Conservation (phyloP, 2,797 vertebrate species). For the Fistularia commersonii region DNA sequence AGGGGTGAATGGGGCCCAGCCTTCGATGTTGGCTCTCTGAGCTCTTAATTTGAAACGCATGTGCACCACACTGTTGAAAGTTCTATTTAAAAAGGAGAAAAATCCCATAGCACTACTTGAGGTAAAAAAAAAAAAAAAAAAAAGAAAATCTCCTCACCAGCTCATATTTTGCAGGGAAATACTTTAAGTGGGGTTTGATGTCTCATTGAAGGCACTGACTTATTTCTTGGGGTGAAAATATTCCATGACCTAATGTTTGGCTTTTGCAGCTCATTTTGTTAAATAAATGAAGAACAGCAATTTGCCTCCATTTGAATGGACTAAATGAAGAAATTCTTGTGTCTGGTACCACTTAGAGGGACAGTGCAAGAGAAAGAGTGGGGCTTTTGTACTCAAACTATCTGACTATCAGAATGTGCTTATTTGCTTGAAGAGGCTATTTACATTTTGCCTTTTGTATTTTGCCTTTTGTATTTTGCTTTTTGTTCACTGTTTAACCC, state of each 20-base stretch:
- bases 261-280: conserved; percentile 75
- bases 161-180: conserved; percentile 67
- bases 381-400: conserved; percentile 65
- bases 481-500: conserved; percentile 22
- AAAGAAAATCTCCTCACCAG: conserved; percentile 59
- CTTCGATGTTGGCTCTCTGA: conserved; percentile 51
- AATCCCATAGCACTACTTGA: conserved; percentile 66
- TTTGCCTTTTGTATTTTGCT: conserved; percentile 43
- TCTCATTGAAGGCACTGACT: conserved; percentile 61
- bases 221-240: conserved; percentile 71
- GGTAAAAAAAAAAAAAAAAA: conserved; percentile 52
- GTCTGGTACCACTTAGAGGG: conserved; percentile 76
- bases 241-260: conserved; percentile 81
- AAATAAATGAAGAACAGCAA: conserved; percentile 74
- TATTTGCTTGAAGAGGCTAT: conserved; percentile 34
- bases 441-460: conserved; percentile 42
- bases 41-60: conserved; percentile 78
- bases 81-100: conserved; percentile 63
- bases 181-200: conserved; percentile 69
- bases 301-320: conserved; percentile 57
- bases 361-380: conserved; percentile 65
- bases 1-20: conserved; percentile 66
- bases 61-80: conserved; percentile 65
- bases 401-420: conserved; percentile 49
- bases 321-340: conserved; percentile 68